Evolutionary conservation across 2,888 invertebrate species (phyloP).

Genomic region (Ormyrus nitidulus): DNA sequence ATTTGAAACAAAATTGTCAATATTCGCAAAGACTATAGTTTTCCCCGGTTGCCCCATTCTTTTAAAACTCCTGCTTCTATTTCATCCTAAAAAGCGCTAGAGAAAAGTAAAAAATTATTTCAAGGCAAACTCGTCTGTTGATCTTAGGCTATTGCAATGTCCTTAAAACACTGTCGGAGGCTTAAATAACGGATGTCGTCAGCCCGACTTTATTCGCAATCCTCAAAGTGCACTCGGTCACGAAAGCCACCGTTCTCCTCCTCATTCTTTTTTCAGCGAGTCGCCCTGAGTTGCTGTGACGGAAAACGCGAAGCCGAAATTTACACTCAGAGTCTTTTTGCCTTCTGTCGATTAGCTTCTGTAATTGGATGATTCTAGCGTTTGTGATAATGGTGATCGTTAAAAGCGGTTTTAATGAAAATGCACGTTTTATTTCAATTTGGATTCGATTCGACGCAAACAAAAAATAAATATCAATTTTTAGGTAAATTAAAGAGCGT

Average conservation of each 20-base stretch:
- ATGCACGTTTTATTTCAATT: too few relatives aligned
- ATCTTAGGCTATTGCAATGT: slow-evolving; percentile 27
- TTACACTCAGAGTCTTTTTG: slow-evolving; percentile 1
- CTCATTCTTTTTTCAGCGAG: slow-evolving; percentile 29
- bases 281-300: not conserved
- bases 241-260: slow-evolving; percentile 21
- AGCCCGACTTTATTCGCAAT: slow-evolving; percentile 40
- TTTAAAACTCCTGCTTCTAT: not conserved
- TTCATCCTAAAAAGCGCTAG: slow-evolving; percentile 28
- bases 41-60: not conserved
- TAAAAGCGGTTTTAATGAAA: too few relatives aligned
- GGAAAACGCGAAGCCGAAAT: slow-evolving; percentile 9
- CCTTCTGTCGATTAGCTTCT: too few relatives aligned
- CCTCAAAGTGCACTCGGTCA: slow-evolving; percentile 51
- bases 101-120: not conserved
- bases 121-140: slow-evolving; percentile 1
- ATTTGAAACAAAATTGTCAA: not conserved
- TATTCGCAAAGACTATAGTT: not conserved
- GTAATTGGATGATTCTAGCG: too few relatives aligned
- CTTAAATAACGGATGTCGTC: slow-evolving; percentile 48
- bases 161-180: slow-evolving; percentile 4
- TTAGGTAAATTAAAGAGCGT: too few relatives aligned
- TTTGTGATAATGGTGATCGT: too few relatives aligned
- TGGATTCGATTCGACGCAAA: too few relatives aligned
- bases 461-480: too few relatives aligned